Percentiles rank a stretch among this genome's conserved stretches.
phyloP scores from a whole-genome alignment of 2,113 vertebrate genomes.

The Archocentrus centrarchus region DNA sequence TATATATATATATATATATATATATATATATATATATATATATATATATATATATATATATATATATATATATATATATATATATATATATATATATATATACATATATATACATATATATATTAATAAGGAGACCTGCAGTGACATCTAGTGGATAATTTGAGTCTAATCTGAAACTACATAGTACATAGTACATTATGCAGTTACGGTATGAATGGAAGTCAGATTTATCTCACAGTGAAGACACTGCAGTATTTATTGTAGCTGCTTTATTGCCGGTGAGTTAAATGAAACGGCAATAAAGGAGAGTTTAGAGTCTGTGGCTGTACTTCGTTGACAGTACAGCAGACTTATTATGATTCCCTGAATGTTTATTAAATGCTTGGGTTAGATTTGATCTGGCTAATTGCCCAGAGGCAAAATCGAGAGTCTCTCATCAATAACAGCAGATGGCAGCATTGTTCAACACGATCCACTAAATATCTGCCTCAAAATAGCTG shows the following conservation, averaged over 20 bases:
- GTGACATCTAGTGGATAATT: constrained; percentile 61
- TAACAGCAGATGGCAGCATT: constrained; percentile 69
- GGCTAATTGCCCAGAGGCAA: background rate
- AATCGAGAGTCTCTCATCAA: background rate
- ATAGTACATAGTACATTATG: background rate
- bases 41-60: no score
- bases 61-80: no score
- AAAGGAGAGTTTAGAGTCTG: background rate
- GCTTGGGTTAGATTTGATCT: background rate
- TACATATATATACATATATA: no score
- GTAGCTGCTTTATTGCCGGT: background rate
- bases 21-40: no score
- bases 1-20: no score
- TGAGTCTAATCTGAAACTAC: background rate
- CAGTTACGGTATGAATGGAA: background rate
- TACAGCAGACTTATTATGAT: background rate
- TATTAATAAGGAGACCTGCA: background rate
- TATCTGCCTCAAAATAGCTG: background rate
- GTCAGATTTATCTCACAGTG: background rate
- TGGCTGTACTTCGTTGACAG: background rate
- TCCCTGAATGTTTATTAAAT: constrained; percentile 15
- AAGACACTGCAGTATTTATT: background rate
- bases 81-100: no score
- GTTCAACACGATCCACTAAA: constrained; percentile 33
- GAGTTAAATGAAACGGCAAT: background rate